Evolutionary conservation across 2,113 vertebrate genomes (phyloP).

Genomic region (Elephantulus edwardii): DNA sequence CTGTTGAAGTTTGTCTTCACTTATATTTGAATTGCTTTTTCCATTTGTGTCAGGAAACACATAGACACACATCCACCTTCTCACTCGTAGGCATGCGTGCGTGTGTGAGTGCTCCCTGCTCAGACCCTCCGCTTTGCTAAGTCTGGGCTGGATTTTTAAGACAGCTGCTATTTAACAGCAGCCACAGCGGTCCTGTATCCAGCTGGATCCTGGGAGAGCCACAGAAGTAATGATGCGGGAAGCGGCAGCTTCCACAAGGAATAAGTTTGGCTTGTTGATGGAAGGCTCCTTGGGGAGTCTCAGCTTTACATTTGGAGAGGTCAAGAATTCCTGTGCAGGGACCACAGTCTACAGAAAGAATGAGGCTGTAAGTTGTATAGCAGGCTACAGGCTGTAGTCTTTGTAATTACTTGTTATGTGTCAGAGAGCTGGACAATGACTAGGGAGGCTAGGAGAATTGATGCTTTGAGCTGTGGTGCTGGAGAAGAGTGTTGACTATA

Average conservation of each 20-base stretch:
- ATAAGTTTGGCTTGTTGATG: not conserved
- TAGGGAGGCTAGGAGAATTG: too few relatives aligned
- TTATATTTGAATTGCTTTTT: not conserved
- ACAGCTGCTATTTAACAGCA: not conserved
- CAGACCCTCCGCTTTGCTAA: not conserved
- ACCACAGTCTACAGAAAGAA: accelerated
- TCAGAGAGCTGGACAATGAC: too few relatives aligned
- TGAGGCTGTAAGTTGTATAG: too few relatives aligned
- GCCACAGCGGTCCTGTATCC: not conserved
- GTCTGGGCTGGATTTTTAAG: not conserved
- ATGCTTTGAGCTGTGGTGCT: too few relatives aligned
- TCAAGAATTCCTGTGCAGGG: not conserved
- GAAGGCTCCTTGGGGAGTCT: not conserved
- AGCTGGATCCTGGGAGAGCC: constrained; percentile 34
- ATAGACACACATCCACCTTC: not conserved
- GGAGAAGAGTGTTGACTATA: too few relatives aligned
- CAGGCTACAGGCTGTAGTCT: too few relatives aligned
- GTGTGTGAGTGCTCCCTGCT: not conserved
- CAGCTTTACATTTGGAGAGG: not conserved
- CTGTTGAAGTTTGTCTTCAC: not conserved
- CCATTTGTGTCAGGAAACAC: not conserved
- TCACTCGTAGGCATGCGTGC: accelerated
- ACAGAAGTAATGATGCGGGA: not conserved
- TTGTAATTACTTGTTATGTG: too few relatives aligned
- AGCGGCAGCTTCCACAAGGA: not conserved